These are phyloP conservation scores for Scarus forsteni DNA, from an alignment of 2,797 vertebrate species.

Conservation along the genomic window DNA sequence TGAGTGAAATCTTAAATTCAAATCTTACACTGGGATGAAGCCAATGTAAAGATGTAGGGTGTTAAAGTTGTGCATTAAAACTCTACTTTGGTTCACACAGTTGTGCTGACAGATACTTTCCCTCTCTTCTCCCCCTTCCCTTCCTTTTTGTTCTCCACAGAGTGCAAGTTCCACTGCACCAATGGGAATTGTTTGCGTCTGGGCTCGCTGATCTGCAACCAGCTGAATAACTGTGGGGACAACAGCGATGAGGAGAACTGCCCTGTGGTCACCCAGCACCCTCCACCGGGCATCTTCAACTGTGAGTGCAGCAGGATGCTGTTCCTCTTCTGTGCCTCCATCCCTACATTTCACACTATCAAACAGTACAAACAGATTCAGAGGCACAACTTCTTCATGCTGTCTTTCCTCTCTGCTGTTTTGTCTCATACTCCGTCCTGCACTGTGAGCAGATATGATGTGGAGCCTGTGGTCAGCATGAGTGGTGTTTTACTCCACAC, in stretches of 20 bases:
- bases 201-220: constrained; percentile 96
- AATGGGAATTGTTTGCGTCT: constrained; percentile 96
- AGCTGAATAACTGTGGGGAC: constrained; percentile 97
- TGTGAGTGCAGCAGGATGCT: constrained; percentile 86
- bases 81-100: not conserved
- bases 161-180: constrained; percentile 98
- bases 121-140: not conserved
- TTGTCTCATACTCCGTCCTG: constrained; percentile 2
- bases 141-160: constrained; percentile 72
- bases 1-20: too few species aligned
- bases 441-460: not conserved
- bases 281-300: constrained; percentile 94
- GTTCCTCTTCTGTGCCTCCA: constrained; percentile 8
- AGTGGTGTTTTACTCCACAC: not conserved
- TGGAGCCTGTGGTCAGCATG: not conserved
- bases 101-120: constrained; percentile 27
- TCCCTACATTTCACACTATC: not conserved
- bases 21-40: too few species aligned
- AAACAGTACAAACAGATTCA: not conserved
- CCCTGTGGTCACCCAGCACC: constrained; percentile 94
- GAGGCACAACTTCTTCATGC: not conserved
- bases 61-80: too few species aligned
- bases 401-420: constrained; percentile 1
- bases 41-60: too few species aligned
- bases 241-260: constrained; percentile 98